phyloP scores from a whole-genome alignment of 2,888 invertebrate genomes.

The Kuschelorhynchus macadamiae region DNA sequence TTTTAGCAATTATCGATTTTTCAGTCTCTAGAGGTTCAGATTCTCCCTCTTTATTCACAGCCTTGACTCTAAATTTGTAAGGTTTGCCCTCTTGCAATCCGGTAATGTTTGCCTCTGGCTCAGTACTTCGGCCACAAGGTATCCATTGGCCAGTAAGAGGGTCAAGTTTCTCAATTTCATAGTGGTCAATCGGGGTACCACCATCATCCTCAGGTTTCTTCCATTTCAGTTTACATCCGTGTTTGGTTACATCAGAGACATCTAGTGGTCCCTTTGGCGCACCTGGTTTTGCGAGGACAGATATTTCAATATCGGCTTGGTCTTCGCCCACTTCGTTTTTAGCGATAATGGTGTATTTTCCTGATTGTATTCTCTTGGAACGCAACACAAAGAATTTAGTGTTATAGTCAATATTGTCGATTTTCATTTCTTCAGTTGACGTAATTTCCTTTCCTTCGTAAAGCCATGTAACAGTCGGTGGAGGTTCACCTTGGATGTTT shows the following conservation, averaged over 20 bases:
- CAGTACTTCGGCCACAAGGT: conserved; percentile 88
- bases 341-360: conserved; percentile 90
- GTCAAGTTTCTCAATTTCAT: conserved; percentile 96
- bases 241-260: conserved; percentile 90
- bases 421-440: conserved; percentile 76
- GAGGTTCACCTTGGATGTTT: conserved; percentile 93
- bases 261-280: conserved; percentile 90
- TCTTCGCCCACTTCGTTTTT: conserved; percentile 95
- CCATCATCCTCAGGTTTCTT: conserved; percentile 97
- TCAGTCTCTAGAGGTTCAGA: conserved; percentile 96
- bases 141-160: conserved; percentile 94
- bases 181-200: conserved; percentile 93
- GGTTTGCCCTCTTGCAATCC: conserved; percentile 95
- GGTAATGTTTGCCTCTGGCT: conserved; percentile 86
- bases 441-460: conserved; percentile 80
- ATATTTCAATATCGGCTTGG: conserved; percentile 90
- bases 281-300: conserved; percentile 83
- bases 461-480: conserved; percentile 92
- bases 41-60: conserved; percentile 98
- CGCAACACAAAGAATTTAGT: conserved; percentile 91
- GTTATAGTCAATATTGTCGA: conserved; percentile 90
- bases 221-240: conserved; percentile 93
- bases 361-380: conserved; percentile 85
- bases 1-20: conserved; percentile 95
- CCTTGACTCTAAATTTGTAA: conserved; percentile 98